Evolutionary conservation across 2,888 invertebrate genomes (phyloP), one percentile per base, ranked within the genome.

Genomic region (Epinotia ramella): DNA sequence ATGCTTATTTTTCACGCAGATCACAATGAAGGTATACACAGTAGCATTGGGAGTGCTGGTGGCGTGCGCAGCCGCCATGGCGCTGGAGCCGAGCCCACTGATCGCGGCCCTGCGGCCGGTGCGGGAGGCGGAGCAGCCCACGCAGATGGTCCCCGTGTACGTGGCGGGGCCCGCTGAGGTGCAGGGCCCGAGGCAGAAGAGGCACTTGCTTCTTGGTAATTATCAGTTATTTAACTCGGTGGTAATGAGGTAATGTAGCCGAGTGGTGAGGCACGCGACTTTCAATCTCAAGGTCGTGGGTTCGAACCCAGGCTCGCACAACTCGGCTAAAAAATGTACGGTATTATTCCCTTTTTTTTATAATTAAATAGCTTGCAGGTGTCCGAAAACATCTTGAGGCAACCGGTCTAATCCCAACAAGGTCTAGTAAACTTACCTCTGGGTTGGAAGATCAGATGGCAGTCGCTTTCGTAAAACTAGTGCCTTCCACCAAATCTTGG

Each of bases 131-230:
- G 64, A 72, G 57, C 33, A 70, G 33, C 66, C 66, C 44, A 66
- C 70, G 3, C 65, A 78, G 53, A 82, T 83, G 18, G 73, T 83
- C 9, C 78, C 80, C 2, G 79, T 83, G 0, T 81, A 84, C 2
- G 78, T 83, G 0, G 81, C 16, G 16, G 53, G 84, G 24, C 81
- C 81, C 7, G 77, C 56, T 2, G 78, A 78, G 13, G 80, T 81
- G 28, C 78, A 75, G 75, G 75, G 64, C 3, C 59, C 65, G 16
- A 88, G 93, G 72, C 82, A 87, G 70, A 93, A 93, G 84, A 91
- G 93, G 77, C 77, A 85, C 76, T 78, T 91, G 20, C 81, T 92
- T 60, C 84, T 93, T 49, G 93, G 93, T 93, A 85, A 80, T 85
- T 74, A 78, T 20, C 3, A 44, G 13, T 49, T 49, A 16, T 49